Evolutionary conservation across 2,797 vertebrate genomes (phyloP), one percentile per base, ranked within the genome.

Genomic region (Anguilla anguilla): DNA sequence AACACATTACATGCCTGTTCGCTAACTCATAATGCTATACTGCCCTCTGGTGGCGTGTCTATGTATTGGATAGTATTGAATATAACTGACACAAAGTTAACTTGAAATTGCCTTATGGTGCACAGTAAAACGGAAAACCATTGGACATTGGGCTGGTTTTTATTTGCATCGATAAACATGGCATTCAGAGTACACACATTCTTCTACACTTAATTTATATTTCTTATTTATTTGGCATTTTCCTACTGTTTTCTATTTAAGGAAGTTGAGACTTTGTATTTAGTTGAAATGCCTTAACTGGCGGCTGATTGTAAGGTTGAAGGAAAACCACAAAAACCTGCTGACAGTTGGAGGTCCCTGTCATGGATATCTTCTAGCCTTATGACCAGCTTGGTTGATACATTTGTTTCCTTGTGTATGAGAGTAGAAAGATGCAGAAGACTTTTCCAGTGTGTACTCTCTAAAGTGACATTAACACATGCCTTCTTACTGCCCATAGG

Each of bases 31-130:
- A 91, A 92, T 90, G 89, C 92, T 92, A 93, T 96, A 94, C 94
- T 96, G 94, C 94, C 96, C 96, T 92, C 96, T 96, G 94, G 95
- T 96, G 96, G 95, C 94, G 9, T 53, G 35, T 84, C 64, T 11
- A 0, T 17, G 61, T 87, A 83, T 22, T 84, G 59, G 11, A 1
- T 43, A n/a, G 22, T 49, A 17, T 35, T 67, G 46, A 61, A 51
- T 51, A 9, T 69, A 69, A 69, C 64, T 7, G 2, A 15, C 25
- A 69, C 64, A 69, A 43, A 46, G 39, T 43, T 43, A 46, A 79
- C 17, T 43, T 31, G 39, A 46, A 79, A 43, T 79, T 46, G 0
- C 19, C 6, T 69, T n/a, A 69, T 69, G 64, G 64, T 69, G 6
- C 9, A 28, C 69, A 69, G 25, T 11, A n/a, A n/a, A n/a, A n/a